phyloP scores from a whole-genome alignment of 2,888 invertebrate genomes.

The Luffia ferchaultella region DNA sequence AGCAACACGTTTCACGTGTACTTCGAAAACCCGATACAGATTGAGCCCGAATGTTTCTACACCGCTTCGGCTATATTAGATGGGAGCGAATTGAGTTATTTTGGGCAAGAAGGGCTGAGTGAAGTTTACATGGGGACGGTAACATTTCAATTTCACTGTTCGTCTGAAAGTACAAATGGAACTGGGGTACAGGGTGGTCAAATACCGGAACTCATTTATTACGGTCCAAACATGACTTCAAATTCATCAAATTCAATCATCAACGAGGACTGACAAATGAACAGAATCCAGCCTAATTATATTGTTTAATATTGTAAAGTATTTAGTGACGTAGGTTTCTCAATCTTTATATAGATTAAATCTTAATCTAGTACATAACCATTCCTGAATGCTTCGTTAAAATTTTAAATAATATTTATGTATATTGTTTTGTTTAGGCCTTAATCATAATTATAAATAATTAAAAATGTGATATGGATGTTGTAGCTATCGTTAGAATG shows the following conservation, averaged over 20 bases:
- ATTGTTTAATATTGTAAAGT: slow-evolving; percentile 30
- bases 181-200: slow-evolving; percentile 98
- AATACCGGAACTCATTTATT: slow-evolving; percentile 96
- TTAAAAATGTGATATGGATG: slow-evolving; percentile 62
- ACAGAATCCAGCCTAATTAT: slow-evolving; percentile 32
- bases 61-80: slow-evolving; percentile 96
- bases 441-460: slow-evolving; percentile 37
- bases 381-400: slow-evolving; percentile 45
- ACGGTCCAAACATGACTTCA: slow-evolving; percentile 76
- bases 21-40: slow-evolving; percentile 84
- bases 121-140: slow-evolving; percentile 93
- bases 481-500: slow-evolving; percentile 57
- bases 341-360: slow-evolving; percentile 12
- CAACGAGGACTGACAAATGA: slow-evolving; percentile 59
- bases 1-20: slow-evolving; percentile 92
- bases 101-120: slow-evolving; percentile 96
- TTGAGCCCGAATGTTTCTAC: slow-evolving; percentile 93
- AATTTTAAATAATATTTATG: slow-evolving; percentile 36
- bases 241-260: slow-evolving; percentile 41
- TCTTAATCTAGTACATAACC: slow-evolving; percentile 23
- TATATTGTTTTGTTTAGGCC: slow-evolving; percentile 44
- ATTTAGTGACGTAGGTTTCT: slow-evolving; percentile 16
- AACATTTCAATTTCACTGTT: slow-evolving; percentile 97
- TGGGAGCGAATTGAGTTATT: slow-evolving; percentile 93
- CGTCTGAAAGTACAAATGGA: slow-evolving; percentile 96